These are phyloP conservation scores for Stenoptilia bipunctidactyla DNA, from an alignment of 2,888 invertebrate genomes.

Conservation along the genomic window DNA sequence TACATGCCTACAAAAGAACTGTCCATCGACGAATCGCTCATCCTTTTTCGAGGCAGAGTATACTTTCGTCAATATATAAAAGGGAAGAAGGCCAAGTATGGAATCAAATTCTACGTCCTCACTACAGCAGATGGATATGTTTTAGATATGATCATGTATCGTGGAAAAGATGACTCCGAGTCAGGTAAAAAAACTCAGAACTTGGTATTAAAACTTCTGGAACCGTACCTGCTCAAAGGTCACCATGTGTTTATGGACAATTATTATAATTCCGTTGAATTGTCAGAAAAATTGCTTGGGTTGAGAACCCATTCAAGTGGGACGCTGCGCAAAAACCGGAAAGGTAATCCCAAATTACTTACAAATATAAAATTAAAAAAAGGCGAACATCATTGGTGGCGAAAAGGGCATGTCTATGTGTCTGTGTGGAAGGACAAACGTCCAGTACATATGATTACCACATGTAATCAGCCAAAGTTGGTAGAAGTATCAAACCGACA, in stretches of 20 bases:
- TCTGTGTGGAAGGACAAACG: constrained; percentile 13
- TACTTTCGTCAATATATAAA: constrained; percentile 19
- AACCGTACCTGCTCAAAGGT: background rate
- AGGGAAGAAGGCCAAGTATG: constrained; percentile 17
- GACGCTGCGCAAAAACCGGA: constrained; percentile 12
- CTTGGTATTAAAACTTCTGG: background rate
- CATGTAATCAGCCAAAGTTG: constrained; percentile 10
- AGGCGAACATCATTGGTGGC: constrained; percentile 11
- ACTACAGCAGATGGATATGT: constrained; percentile 18
- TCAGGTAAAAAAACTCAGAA: background rate
- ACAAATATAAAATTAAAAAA: constrained; percentile 13
- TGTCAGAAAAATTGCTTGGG: constrained; percentile 11
- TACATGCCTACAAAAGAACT: constrained; percentile 14
- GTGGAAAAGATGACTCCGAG: constrained; percentile 10
- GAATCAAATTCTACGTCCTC: constrained; percentile 18
- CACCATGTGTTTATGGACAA: constrained; percentile 4
- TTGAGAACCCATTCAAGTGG: constrained; percentile 11
- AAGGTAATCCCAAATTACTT: constrained; percentile 12
- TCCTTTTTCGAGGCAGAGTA: constrained; percentile 16
- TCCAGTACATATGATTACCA: constrained; percentile 12
- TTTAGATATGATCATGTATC: constrained; percentile 17
- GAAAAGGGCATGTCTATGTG: constrained; percentile 12
- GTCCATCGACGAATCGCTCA: constrained; percentile 17
- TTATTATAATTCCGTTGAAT: constrained; percentile 8
- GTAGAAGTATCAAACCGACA: constrained; percentile 6